Evolutionary conservation across 2,113 vertebrate genomes (phyloP).

Genomic region (Anarhynchus alexandrinus): DNA sequence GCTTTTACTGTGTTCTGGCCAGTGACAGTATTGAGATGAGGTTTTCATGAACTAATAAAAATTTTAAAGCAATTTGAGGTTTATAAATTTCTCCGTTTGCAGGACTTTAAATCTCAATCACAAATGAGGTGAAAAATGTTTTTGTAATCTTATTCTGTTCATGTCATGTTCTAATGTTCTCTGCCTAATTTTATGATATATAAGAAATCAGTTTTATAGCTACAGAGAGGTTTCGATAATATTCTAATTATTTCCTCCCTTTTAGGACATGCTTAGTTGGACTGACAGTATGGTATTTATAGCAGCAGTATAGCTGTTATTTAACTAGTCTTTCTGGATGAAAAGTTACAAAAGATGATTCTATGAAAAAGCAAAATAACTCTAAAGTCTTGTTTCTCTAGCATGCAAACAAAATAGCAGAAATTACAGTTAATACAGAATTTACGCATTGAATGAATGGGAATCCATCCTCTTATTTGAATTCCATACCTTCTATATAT

Average conservation of each 20-base stretch:
- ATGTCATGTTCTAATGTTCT: not conserved
- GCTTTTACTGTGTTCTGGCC: not conserved
- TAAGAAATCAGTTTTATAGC: not conserved
- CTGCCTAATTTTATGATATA: not conserved
- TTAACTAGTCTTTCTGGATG: not conserved
- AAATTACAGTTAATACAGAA: not conserved
- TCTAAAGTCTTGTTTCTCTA: not conserved
- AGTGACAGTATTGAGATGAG: not conserved
- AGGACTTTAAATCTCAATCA: not conserved
- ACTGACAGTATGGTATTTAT: not conserved
- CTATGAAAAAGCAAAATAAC: not conserved
- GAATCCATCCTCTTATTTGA: not conserved
- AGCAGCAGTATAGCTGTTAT: not conserved
- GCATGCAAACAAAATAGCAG: not conserved
- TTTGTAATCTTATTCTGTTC: not conserved
- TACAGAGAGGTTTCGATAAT: not conserved
- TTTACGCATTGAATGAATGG: not conserved
- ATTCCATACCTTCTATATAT: not conserved
- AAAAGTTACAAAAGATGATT: not conserved
- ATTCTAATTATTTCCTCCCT: not conserved
- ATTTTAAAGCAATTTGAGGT: not conserved
- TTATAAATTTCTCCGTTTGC: not conserved
- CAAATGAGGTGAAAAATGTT: not conserved
- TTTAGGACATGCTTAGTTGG: not conserved
- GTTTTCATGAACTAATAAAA: not conserved